phyloP scores from a whole-genome alignment of 2,888 invertebrate species.

The Agrilus cyanescens region DNA sequence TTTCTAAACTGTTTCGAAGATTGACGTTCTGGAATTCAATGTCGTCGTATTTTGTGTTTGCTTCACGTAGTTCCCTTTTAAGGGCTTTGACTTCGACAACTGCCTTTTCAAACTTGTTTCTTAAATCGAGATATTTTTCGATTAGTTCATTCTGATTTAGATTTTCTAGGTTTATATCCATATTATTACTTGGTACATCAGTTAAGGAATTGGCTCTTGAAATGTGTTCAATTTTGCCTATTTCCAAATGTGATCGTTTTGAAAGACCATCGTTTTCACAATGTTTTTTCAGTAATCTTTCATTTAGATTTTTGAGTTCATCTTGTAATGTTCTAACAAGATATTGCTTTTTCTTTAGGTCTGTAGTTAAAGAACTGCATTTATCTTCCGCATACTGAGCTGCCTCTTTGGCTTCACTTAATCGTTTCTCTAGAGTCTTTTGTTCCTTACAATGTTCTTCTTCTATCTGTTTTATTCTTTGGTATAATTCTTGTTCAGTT shows the following conservation, averaged over 20 bases:
- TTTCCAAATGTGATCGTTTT: conserved; percentile 60
- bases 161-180: conserved; percentile 60
- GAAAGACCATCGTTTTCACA: conserved; percentile 69
- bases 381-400: conserved; percentile 56
- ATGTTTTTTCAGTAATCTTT: conserved; percentile 53
- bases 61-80: conserved; percentile 68
- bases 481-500: conserved; percentile 62
- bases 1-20: conserved; percentile 58
- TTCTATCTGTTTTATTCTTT: conserved; percentile 59
- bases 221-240: conserved; percentile 41
- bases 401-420: conserved; percentile 56
- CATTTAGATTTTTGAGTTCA: conserved; percentile 55
- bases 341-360: conserved; percentile 52
- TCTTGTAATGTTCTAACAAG: conserved; percentile 54
- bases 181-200: conserved; percentile 68
- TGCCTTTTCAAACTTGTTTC: conserved; percentile 68
- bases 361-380: conserved; percentile 51
- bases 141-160: conserved; percentile 65
- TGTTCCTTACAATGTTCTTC: conserved; percentile 54
- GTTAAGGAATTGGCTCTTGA: conserved; percentile 67
- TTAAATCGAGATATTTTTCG: conserved; percentile 69
- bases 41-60: conserved; percentile 68
- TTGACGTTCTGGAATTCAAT: conserved; percentile 68
- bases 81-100: conserved; percentile 73
- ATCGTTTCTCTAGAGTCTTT: conserved; percentile 34